Percentiles rank a stretch among this genome's conserved stretches.
phyloP scores from a whole-genome alignment of 2,888 invertebrate genomes.

The Nasonovia ribisnigri region DNA sequence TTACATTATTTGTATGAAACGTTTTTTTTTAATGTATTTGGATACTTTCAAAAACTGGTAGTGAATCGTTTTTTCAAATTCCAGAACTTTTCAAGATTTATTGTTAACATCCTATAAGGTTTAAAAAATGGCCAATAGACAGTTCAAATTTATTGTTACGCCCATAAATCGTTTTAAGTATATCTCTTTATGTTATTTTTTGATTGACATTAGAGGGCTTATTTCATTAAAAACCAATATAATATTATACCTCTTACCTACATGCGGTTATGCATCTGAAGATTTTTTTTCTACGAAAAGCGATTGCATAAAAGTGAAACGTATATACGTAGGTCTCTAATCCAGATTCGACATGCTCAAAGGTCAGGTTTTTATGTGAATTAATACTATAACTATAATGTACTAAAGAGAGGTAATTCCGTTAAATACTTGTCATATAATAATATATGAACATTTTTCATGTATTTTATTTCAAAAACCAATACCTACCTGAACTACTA shows the following conservation, averaged over 20 bases:
- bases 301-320: not conserved
- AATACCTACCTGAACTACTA: not conserved
- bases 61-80: slow-evolving; percentile 19
- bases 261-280: slow-evolving; percentile 35
- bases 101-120: slow-evolving; percentile 46
- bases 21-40: not conserved
- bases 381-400: not conserved
- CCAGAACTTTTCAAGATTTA: slow-evolving; percentile 4
- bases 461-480: not conserved
- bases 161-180: slow-evolving; percentile 36
- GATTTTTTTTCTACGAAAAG: slow-evolving; percentile 18
- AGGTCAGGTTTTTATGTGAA: not conserved
- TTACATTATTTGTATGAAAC: not conserved
- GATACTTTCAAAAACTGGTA: not conserved
- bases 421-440: not conserved
- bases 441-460: not conserved
- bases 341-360: slow-evolving; percentile 5
- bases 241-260: slow-evolving; percentile 27
- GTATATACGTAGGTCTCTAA: not conserved
- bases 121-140: slow-evolving; percentile 22
- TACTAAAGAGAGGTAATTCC: slow-evolving; percentile 11
- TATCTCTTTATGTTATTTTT: slow-evolving; percentile 36
- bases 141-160: slow-evolving; percentile 26
- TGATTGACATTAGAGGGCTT: slow-evolving; percentile 32
- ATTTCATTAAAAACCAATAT: slow-evolving; percentile 41